Conservation (phyloP, 30 jellyfish, hydroid and myxozoan genomes). For the Phacellophora camtschatica region DNA sequence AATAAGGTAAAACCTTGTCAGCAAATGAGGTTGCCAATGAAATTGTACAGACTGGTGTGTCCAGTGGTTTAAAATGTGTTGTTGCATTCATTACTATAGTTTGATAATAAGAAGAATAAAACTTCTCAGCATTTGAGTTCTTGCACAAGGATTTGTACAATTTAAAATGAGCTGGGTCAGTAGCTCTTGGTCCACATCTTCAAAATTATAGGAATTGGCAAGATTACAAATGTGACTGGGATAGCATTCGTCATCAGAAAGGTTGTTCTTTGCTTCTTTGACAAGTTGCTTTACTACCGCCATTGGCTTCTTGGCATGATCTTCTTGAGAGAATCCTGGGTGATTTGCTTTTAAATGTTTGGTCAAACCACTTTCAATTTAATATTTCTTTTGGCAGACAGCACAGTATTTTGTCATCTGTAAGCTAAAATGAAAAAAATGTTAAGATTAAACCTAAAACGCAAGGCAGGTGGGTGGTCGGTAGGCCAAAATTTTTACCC, state of each 20-base stretch:
- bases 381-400: too few relatives aligned
- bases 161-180: not conserved
- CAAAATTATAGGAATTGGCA: not conserved
- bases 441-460: too few relatives aligned
- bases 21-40: constrained; percentile 17
- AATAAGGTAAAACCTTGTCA: constrained; percentile 12
- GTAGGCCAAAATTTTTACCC: too few relatives aligned
- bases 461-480: too few relatives aligned
- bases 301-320: too few relatives aligned
- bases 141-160: not conserved
- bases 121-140: not conserved
- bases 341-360: too few relatives aligned
- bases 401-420: too few relatives aligned
- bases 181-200: not conserved
- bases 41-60: constrained; percentile 20
- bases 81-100: constrained; percentile 12
- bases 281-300: not conserved
- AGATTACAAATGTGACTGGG: constrained; percentile 1
- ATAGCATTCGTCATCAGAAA: constrained; percentile 14
- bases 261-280: constrained; percentile 23
- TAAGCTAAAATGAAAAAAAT: too few relatives aligned
- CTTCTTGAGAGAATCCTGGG: too few relatives aligned
- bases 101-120: not conserved
- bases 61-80: not conserved
- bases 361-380: too few relatives aligned